Percentiles rank a stretch among this genome's conserved stretches.
These are phyloP conservation scores for Drosophila anomalipes DNA, from an alignment of 2,888 invertebrate species.

Conservation along the genomic window DNA sequence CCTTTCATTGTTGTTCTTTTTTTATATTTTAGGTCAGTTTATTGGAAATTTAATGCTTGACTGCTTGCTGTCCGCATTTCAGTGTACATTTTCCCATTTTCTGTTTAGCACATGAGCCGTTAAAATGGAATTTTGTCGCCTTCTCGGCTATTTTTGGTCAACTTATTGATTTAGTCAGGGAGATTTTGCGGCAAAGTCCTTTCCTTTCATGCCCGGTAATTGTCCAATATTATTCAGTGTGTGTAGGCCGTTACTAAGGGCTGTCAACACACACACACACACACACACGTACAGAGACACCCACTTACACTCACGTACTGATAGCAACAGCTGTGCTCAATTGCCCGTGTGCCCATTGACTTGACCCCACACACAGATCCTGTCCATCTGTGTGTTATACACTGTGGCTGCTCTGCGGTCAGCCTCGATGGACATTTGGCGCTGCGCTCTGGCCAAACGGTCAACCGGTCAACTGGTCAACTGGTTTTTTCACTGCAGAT, in stretches of 20 bases:
- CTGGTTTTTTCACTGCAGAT: slow-evolving; percentile 51
- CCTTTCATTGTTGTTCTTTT: slow-evolving; percentile 22
- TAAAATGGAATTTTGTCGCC: slow-evolving; percentile 61
- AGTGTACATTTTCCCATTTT: slow-evolving; percentile 53
- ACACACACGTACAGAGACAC: slow-evolving; percentile 15
- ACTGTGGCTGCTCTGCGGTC: slow-evolving; percentile 56
- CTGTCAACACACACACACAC: slow-evolving; percentile 37
- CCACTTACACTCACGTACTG: slow-evolving; percentile 15
- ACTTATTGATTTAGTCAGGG: slow-evolving; percentile 57
- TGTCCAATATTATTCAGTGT: slow-evolving; percentile 51
- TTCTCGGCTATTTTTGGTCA: slow-evolving; percentile 53
- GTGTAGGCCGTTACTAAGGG: slow-evolving; percentile 26
- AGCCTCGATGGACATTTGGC: slow-evolving; percentile 47
- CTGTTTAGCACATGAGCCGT: slow-evolving; percentile 28
- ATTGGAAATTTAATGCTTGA: slow-evolving; percentile 49
- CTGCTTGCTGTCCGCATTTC: slow-evolving; percentile 29
- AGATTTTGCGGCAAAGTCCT: slow-evolving; percentile 24
- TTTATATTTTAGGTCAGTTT: slow-evolving; percentile 23
- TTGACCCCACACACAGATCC: slow-evolving; percentile 47
- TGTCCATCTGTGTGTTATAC: slow-evolving; percentile 18
- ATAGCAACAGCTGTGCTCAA: slow-evolving; percentile 73
- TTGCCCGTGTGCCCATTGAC: slow-evolving; percentile 72
- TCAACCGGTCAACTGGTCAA: slow-evolving; percentile 40
- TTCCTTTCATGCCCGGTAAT: slow-evolving; percentile 52
- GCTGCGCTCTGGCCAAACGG: slow-evolving; percentile 30